Evolutionary conservation across 2,797 vertebrate species (phyloP).

Genomic region (Notamacropus eugenii): DNA sequence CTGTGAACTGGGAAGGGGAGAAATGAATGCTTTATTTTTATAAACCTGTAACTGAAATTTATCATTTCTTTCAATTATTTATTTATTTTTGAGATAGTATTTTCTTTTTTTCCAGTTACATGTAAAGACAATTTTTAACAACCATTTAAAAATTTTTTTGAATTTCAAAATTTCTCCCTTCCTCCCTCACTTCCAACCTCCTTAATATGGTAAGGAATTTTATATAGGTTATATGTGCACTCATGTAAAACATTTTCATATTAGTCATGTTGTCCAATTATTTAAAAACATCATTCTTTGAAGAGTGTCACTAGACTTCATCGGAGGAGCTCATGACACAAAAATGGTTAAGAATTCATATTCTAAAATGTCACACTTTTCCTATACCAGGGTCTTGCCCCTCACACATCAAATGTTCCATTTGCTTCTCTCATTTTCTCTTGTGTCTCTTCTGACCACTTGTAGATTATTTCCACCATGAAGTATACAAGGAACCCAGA

Average conservation of each 20-base stretch:
- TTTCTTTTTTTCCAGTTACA: too few relatives aligned
- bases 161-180: too few relatives aligned
- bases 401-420: background rate
- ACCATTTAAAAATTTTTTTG: too few relatives aligned
- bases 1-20: background rate
- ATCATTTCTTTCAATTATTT: background rate
- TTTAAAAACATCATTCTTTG: background rate
- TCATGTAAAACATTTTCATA: too few relatives aligned
- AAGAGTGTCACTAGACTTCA: background rate
- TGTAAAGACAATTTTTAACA: too few relatives aligned
- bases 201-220: too few relatives aligned
- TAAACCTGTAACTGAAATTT: background rate
- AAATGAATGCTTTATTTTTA: background rate
- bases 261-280: background rate
- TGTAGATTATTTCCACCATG: slow-evolving; percentile 91
- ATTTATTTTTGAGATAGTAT: too few relatives aligned
- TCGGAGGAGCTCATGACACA: background rate
- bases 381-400: too few relatives aligned
- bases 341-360: background rate
- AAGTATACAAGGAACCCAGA: slow-evolving; percentile 84
- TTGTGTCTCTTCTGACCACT: slow-evolving; percentile 24
- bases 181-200: too few relatives aligned
- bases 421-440: background rate
- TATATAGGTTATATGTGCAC: too few relatives aligned
- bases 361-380: background rate